Percentiles rank a stretch among this genome's conserved stretches.
Evolutionary conservation across 2,888 invertebrate genomes (phyloP).

Genomic region (Eupithecia inturbata): DNA sequence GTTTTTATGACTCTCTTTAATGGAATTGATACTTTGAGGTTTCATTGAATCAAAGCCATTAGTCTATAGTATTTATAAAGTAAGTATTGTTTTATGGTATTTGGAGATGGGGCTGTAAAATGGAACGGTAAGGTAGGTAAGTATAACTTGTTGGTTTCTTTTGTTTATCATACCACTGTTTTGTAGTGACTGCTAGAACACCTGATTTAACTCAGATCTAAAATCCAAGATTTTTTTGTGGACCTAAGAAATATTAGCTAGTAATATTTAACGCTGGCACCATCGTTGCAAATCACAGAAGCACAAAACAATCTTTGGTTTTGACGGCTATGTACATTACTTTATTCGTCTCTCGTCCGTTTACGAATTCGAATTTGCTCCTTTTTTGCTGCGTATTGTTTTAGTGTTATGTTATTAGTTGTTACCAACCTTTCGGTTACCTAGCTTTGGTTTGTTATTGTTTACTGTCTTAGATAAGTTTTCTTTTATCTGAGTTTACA

Average conservation of each 20-base stretch:
- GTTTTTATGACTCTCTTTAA: conserved; percentile 43
- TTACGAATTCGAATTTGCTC: no score
- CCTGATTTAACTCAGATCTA: no score
- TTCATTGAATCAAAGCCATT: conserved; percentile 16
- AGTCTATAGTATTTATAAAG: not conserved
- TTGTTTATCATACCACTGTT: not conserved
- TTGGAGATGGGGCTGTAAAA: not conserved
- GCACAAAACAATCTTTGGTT: not conserved
- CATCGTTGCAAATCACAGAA: not conserved
- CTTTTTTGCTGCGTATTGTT: not conserved
- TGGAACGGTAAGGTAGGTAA: not conserved
- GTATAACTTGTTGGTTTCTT: not conserved
- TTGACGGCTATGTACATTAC: not conserved
- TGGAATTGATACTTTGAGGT: conserved; percentile 30
- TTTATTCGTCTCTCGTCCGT: not conserved
- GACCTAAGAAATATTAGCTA: no score
- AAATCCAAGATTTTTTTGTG: no score
- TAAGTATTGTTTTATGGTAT: not conserved
- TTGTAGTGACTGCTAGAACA: not conserved
- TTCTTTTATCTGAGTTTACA: no score
- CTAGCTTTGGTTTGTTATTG: no score
- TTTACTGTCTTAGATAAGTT: no score
- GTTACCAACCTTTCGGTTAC: no score
- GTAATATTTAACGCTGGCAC: no score
- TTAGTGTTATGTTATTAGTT: not conserved